Evolutionary conservation across 1,140 invertebrate genomes (phyloP).

Genomic region (Drosophila quadrilineata): DNA sequence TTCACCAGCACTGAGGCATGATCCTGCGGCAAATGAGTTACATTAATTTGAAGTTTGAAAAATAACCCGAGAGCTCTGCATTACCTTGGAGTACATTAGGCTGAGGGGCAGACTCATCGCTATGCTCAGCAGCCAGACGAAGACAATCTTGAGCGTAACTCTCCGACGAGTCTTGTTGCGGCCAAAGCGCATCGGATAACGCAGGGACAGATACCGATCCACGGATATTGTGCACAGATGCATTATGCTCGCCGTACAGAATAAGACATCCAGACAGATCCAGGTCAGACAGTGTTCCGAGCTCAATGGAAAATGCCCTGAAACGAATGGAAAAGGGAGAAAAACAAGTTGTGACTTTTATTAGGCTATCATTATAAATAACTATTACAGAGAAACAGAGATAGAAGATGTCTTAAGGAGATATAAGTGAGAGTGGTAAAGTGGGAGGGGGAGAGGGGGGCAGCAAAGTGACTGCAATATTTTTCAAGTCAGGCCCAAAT

Average conservation of each 20-base stretch:
- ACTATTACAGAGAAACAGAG: no score
- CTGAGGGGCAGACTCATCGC: slow-evolving; percentile 94
- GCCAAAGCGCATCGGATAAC: slow-evolving; percentile 94
- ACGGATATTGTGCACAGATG: slow-evolving; percentile 97
- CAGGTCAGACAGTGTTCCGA: slow-evolving; percentile 92
- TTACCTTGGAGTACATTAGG: slow-evolving; percentile 92
- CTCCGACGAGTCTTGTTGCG: slow-evolving; percentile 92
- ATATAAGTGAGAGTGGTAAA: no score
- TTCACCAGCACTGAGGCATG: slow-evolving; percentile 90
- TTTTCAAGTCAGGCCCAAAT: slow-evolving; percentile 37
- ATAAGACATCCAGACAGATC: slow-evolving; percentile 95
- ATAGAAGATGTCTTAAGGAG: background rate
- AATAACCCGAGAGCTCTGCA: background rate
- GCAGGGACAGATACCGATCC: slow-evolving; percentile 92
- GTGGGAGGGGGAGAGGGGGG: background rate
- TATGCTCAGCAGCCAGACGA: slow-evolving; percentile 94
- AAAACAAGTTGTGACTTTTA: slow-evolving; percentile 19
- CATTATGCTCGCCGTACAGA: slow-evolving; percentile 97
- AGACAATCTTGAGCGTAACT: slow-evolving; percentile 93
- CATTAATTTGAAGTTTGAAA: no score
- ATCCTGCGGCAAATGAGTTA: slow-evolving; percentile 88
- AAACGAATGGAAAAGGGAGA: slow-evolving; percentile 74
- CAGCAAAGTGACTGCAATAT: slow-evolving; percentile 53
- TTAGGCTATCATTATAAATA: slow-evolving; percentile 28
- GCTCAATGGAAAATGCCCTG: slow-evolving; percentile 91